Evolutionary conservation across 2,797 vertebrate species (phyloP).

Genomic region (Cyprinella venusta): DNA sequence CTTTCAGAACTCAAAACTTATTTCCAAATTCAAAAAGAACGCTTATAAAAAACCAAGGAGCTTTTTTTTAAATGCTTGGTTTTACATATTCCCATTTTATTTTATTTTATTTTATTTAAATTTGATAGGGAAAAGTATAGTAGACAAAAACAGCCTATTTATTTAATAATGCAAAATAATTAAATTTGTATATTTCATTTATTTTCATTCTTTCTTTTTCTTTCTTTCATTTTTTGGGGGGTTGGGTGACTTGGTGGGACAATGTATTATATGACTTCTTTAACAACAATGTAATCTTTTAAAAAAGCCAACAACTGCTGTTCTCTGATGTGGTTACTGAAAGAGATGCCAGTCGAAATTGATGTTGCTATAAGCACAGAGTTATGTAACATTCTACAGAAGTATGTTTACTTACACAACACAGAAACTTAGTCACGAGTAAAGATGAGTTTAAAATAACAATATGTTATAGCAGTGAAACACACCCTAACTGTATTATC

Average conservation of each 20-base stretch:
- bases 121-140: too few relatives aligned
- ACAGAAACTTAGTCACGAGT: neutral
- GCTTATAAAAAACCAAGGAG: too few relatives aligned
- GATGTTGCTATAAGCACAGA: neutral
- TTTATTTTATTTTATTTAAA: too few relatives aligned
- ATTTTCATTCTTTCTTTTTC: too few relatives aligned
- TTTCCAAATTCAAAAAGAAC: neutral
- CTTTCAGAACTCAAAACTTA: neutral
- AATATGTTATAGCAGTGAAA: neutral
- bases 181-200: too few relatives aligned
- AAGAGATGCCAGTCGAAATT: neutral
- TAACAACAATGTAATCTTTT: neutral
- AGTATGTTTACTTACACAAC: neutral
- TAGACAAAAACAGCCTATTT: neutral
- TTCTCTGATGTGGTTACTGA: neutral
- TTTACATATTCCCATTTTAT: too few relatives aligned
- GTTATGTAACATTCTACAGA: neutral
- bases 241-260: too few relatives aligned
- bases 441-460: neutral
- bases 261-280: neutral
- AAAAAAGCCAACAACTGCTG: neutral
- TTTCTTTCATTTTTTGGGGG: too few relatives aligned
- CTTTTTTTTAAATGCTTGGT: too few relatives aligned
- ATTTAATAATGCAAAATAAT: neutral
- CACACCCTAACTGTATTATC: neutral